Evolutionary conservation across 1,140 invertebrate genomes (phyloP).

Genomic region (Bombus waltoni): DNA sequence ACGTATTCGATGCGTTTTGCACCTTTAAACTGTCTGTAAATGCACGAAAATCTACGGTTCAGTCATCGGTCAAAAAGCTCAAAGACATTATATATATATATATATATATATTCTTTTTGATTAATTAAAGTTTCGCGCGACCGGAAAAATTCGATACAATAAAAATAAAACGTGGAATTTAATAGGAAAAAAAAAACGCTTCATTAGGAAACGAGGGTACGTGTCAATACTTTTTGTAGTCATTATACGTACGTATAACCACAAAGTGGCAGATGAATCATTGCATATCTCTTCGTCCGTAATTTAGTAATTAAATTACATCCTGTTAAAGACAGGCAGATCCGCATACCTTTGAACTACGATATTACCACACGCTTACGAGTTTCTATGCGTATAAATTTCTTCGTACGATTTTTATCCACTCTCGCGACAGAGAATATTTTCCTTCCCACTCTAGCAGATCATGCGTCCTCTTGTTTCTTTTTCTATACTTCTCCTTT

Average conservation of each 20-base stretch:
- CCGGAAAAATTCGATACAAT: no score
- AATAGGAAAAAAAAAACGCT: no score
- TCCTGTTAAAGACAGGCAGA: background rate
- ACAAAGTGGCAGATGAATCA: background rate
- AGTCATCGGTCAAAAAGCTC: no score
- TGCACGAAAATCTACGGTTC: no score
- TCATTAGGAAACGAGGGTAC: no score
- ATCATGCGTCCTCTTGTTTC: background rate
- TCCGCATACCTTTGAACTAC: background rate
- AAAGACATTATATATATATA: no score
- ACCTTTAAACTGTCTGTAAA: no score
- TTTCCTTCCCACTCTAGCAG: no score
- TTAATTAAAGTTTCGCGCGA: no score
- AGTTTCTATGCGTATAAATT: background rate
- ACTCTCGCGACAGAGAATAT: background rate
- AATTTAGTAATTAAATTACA: conserved; percentile 1
- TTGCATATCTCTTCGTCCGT: background rate
- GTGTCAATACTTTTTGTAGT: background rate
- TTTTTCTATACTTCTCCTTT: background rate
- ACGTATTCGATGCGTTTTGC: no score
- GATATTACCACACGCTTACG: background rate
- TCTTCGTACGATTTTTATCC: background rate
- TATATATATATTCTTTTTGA: no score
- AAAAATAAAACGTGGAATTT: no score
- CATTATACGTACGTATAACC: background rate